These are phyloP conservation scores for Tholera decimalis DNA, from an alignment of 2,888 invertebrate species.

Conservation along the genomic window DNA sequence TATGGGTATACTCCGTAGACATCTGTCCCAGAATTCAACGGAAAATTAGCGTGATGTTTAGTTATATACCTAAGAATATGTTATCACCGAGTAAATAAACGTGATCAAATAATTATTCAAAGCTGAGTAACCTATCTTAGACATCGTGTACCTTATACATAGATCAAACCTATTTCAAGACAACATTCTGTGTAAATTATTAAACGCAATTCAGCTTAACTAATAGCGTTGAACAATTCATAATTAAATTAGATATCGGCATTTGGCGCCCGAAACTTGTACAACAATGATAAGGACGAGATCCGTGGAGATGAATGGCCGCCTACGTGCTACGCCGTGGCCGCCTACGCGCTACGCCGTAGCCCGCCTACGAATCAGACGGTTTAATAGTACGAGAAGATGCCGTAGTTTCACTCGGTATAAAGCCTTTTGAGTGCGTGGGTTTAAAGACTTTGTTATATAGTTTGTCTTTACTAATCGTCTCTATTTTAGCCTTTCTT, in stretches of 20 bases:
- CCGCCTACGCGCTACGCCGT: conserved; percentile 74
- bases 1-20: not conserved
- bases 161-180: conserved; percentile 6
- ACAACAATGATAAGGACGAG: conserved; percentile 50
- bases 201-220: conserved; percentile 20
- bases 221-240: conserved; percentile 22
- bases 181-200: not conserved
- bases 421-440: conserved; percentile 25
- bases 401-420: conserved; percentile 44
- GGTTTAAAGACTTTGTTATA: conserved; percentile 11
- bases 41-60: too few relatives aligned
- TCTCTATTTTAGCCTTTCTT: too few relatives aligned
- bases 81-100: conserved; percentile 2
- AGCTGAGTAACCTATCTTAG: not conserved
- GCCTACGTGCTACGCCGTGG: conserved; percentile 73
- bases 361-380: conserved; percentile 60
- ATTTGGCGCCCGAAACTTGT: conserved; percentile 40
- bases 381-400: conserved; percentile 11
- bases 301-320: conserved; percentile 71
- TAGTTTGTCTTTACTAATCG: not conserved
- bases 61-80: not conserved
- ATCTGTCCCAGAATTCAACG: too few relatives aligned
- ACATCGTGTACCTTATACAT: not conserved
- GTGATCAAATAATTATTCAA: not conserved
- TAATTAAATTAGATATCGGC: conserved; percentile 50